These are phyloP conservation scores for Bergia sp. DNA, from an alignment of 92 coral and sea anemone genomes.

Conservation along the genomic window DNA sequence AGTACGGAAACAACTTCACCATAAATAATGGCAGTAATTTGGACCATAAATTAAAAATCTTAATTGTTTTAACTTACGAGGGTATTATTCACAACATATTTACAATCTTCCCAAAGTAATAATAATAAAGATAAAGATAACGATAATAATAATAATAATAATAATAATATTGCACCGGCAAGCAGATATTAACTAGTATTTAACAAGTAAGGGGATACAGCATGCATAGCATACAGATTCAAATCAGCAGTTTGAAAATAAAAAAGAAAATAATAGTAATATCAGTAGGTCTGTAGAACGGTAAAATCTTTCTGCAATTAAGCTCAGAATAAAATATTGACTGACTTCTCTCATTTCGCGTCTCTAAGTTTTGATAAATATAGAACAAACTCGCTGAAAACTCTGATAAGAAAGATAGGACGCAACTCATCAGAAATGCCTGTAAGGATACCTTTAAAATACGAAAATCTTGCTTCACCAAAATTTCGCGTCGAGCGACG, in stretches of 20 bases:
- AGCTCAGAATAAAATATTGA: slow-evolving; percentile 14
- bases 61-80: slow-evolving; percentile 41
- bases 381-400: background rate
- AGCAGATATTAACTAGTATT: background rate
- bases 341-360: slow-evolving; percentile 45
- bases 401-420: background rate
- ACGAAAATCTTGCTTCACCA: background rate
- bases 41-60: slow-evolving; percentile 37
- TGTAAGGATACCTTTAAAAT: background rate
- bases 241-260: background rate
- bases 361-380: slow-evolving; percentile 53
- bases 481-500: background rate
- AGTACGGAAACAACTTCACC: slow-evolving; percentile 20
- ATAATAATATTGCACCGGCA: background rate
- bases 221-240: no score
- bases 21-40: slow-evolving; percentile 23
- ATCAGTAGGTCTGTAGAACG: background rate
- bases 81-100: slow-evolving; percentile 37
- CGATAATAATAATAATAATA: no score
- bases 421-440: background rate
- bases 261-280: background rate
- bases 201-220: no score
- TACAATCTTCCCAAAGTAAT: background rate
- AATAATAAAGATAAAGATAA: no score
- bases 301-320: background rate